Evolutionary conservation across 2,113 vertebrate species (phyloP), one percentile per base, ranked within the genome.

Genomic region (Sigmodon hispidus): DNA sequence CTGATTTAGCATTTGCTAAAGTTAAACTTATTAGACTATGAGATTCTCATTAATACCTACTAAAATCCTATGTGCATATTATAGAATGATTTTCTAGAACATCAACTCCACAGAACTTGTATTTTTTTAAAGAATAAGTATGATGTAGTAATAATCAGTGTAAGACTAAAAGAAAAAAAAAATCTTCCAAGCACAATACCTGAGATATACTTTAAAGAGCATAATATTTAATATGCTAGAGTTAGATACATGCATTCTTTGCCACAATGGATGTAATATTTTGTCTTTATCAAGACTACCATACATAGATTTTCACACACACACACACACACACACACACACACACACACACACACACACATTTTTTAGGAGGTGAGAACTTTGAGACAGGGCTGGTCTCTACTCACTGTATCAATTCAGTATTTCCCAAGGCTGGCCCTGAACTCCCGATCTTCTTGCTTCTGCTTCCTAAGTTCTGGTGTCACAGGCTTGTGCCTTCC

Each of bases 131-230:
- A 59, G 50, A 75, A 5, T 7, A 55, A 61, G 73, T 90, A 79
- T 83, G 72, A 96, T 67, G 3, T 87, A 88, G 57, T 81, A 43
- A 59, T 7, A 19, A 1, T 92, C 75, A 21, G 61, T 3, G 11
- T 69, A 84, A 67, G 45, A 34, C 7, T 86, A 88, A 95, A 90
- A 83, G 11, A 83, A 92, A 92, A 83, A 92, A 92, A 50, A 40
- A 40, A 29, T 34, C 5, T 13, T 40, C 57, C 13, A 69, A 89
- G 34, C 43, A 26, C 21, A 67, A 48, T 65, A 69, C 19, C 21
- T 43, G 70, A 90, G 89, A 89, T 77, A 22, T 6, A 45, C 34
- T 45, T 81, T 81, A 70, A 55, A 55, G 11, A 81, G 52, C 26
- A 40, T 26, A 81, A 81, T 19, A 61, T 19, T 75, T 45, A 21